Base-by-base conservation (phyloP, 2,113 vertebrate genomes). In the Hiodon tergisus region DNA sequence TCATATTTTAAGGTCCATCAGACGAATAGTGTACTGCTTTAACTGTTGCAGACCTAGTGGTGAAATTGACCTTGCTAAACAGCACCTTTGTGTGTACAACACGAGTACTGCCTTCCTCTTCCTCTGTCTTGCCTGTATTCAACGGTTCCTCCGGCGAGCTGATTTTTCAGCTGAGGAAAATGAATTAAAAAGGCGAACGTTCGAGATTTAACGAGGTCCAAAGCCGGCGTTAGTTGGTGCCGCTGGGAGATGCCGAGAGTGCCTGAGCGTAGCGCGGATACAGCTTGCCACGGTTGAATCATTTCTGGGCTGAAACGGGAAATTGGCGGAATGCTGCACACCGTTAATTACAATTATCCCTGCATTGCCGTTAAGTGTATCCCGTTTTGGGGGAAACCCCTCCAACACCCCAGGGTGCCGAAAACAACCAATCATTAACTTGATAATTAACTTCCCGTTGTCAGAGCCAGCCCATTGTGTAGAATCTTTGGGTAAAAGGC, bases 381-480 rank as follows among this genome's bases (percentile, higher is more conserved):
- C 62, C 59, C 59, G 58, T 73, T 73, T 47, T 73, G 71, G 48
- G 48, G 55, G 16, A 73, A 62, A 31, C 57, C 16, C 51, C 47
- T 63, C 31, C 31, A 31, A 31, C 31, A 60, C 10, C 48, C 51
- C 59, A 57, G 16, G 48, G 47, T 47, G 59, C 51, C 48, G 1
- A 69, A 73, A 73, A 73, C 62, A 73, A 73, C 71, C 47, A n/a
- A 58, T 57, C 57, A 62, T 73, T 73, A 69, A 69, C 51, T 73
- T 60, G 58, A 46, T 73, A 61, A 73, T 73, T 73, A 73, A 48
- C 68, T 55, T 55, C 51, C 68, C 52, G n/a, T 69, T 9, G 68
- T 54, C 68, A 69, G 53, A 69, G 31, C 68, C n/a, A 31, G 31
- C 31, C 31, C 31, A 31, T 31, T 31, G 31, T 31, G 31, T 31